Evolutionary conservation across 2,888 invertebrate genomes (phyloP).

Genomic region (Catonia carolina): DNA sequence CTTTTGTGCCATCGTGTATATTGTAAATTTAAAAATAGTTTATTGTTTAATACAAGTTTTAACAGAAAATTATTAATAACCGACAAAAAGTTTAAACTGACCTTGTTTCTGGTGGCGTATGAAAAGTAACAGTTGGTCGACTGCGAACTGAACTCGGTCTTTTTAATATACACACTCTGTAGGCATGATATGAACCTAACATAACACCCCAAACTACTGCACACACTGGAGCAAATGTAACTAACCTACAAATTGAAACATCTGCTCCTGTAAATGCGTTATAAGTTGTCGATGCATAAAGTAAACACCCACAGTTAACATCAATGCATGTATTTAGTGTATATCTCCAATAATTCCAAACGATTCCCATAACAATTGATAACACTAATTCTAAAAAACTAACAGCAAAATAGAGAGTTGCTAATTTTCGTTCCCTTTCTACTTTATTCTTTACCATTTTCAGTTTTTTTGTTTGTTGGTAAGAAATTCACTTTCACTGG

Average conservation of each 20-base stretch:
- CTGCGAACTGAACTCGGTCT: neutral
- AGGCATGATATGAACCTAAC: neutral
- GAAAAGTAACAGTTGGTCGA: neutral
- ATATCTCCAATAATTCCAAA: constrained; percentile 4
- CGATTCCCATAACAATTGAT: neutral
- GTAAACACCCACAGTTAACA: neutral
- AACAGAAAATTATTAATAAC: too few relatives aligned
- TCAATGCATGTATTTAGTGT: neutral
- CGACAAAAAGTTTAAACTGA: too few relatives aligned
- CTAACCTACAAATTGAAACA: neutral
- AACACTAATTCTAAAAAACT: neutral
- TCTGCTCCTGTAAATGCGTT: neutral
- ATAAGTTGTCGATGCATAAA: neutral
- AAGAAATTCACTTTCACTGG: too few relatives aligned
- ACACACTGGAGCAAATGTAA: neutral
- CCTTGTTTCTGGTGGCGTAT: neutral
- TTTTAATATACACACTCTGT: constrained; percentile 2
- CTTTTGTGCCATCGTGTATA: too few relatives aligned
- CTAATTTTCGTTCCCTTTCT: neutral
- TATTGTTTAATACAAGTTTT: too few relatives aligned
- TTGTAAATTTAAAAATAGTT: too few relatives aligned
- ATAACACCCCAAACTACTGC: neutral
- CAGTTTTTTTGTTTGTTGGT: too few relatives aligned
- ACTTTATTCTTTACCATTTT: neutral
- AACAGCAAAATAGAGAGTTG: neutral